Conservation (phyloP, 2,113 vertebrate species). For the Crotophaga sulcirostris region DNA sequence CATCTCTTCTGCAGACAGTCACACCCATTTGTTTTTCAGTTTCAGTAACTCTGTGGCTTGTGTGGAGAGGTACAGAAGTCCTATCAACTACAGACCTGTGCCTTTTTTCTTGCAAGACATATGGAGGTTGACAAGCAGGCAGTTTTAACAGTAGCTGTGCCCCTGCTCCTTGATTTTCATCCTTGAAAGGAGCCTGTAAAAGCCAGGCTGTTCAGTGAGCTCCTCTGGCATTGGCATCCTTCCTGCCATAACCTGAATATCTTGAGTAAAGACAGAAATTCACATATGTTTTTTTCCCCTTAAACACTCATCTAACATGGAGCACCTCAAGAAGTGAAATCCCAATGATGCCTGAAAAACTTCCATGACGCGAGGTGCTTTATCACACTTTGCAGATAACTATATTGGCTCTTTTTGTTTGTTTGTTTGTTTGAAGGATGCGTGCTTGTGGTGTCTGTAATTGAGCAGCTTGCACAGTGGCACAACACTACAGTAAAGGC, state of each 20-base stretch:
- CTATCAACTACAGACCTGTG: background rate
- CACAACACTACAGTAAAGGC: conserved; percentile 72
- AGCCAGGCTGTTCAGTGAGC: background rate
- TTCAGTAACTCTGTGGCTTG: background rate
- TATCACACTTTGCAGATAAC: background rate
- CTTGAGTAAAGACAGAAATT: background rate
- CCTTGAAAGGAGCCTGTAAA: background rate
- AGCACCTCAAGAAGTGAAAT: background rate
- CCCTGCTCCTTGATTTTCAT: background rate
- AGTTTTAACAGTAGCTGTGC: background rate
- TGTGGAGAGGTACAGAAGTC: background rate
- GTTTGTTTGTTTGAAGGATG: conserved; percentile 67
- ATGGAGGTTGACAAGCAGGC: background rate
- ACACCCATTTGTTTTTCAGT: background rate
- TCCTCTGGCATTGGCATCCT: background rate
- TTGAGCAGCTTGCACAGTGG: conserved; percentile 76
- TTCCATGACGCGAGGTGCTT: rapidly evolving
- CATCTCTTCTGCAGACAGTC: background rate
- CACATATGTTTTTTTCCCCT: background rate
- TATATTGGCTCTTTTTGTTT: rapidly evolving
- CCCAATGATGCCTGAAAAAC: background rate
- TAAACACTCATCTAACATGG: background rate
- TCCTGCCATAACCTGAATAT: background rate
- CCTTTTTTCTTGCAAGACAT: background rate
- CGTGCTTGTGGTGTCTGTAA: conserved; percentile 71